phyloP scores from a whole-genome alignment of 2,797 vertebrate species.

The Acanthornis magna region DNA sequence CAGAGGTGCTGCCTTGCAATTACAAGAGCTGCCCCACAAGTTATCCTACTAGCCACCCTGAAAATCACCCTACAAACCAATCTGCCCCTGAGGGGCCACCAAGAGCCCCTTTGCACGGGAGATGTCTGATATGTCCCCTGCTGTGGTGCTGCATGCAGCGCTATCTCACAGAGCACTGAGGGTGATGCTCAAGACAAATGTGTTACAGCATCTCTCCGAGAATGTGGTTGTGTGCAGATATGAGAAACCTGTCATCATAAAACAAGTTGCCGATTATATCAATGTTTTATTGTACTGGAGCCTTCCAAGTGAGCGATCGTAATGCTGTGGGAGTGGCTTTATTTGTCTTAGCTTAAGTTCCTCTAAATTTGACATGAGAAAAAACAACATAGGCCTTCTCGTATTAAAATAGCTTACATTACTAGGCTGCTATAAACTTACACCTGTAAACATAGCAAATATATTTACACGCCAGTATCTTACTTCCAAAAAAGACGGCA shows the following conservation, averaged over 20 bases:
- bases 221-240: not conserved
- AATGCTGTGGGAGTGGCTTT: not conserved
- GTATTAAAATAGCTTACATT: not conserved
- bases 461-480: not conserved
- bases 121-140: not conserved
- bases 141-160: fast-evolving
- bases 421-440: not conserved
- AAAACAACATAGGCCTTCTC: not conserved
- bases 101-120: not conserved
- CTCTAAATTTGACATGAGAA: not conserved
- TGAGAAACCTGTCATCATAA: not conserved
- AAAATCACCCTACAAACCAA: not conserved
- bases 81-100: not conserved
- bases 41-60: not conserved
- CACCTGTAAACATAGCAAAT: not conserved
- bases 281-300: not conserved
- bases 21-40: not conserved
- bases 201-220: not conserved
- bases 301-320: fast-evolving
- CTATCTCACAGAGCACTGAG: not conserved
- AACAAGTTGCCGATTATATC: not conserved
- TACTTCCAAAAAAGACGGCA: not conserved
- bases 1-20: not conserved
- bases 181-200: not conserved
- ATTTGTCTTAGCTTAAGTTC: not conserved